phyloP scores from a whole-genome alignment of 2,888 invertebrate species.

The Cryptocephalus moraei region DNA sequence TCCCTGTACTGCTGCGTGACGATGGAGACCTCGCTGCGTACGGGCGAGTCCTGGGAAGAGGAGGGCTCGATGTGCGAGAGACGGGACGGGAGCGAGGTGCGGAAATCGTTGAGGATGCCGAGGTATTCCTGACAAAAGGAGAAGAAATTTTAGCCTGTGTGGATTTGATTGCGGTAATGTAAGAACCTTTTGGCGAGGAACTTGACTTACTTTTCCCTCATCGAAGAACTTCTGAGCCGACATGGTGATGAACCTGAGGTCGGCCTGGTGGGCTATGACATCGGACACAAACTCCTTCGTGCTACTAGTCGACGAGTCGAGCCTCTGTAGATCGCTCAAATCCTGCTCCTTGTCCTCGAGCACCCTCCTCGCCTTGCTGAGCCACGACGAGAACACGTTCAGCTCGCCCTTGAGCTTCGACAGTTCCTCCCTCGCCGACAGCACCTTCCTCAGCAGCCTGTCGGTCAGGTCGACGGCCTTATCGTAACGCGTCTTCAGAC shows the following conservation, averaged over 20 bases:
- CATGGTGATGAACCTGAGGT: constrained; percentile 91
- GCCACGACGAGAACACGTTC: constrained; percentile 72
- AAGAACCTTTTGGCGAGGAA: too few relatives aligned
- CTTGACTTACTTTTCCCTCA: constrained; percentile 76
- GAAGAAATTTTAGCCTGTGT: neutral
- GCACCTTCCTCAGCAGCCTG: constrained; percentile 62
- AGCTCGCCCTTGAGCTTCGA: constrained; percentile 77
- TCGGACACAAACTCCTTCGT: constrained; percentile 84
- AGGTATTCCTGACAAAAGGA: constrained; percentile 57
- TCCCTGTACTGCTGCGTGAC: constrained; percentile 75
- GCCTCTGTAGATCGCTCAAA: constrained; percentile 62
- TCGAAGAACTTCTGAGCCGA: constrained; percentile 93
- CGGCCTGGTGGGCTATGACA: constrained; percentile 93
- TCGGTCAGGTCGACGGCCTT: constrained; percentile 72
- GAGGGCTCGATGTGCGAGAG: constrained; percentile 66
- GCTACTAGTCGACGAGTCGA: constrained; percentile 64
- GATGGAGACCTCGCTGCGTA: constrained; percentile 67
- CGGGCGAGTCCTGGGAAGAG: constrained; percentile 59
- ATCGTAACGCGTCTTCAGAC: constrained; percentile 73
- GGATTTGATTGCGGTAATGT: neutral
- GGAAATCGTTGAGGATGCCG: constrained; percentile 73
- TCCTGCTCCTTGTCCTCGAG: constrained; percentile 80
- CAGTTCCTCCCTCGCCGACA: constrained; percentile 78
- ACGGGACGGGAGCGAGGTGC: constrained; percentile 73
- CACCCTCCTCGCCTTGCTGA: constrained; percentile 67